Evolutionary conservation across 2,113 vertebrate genomes (phyloP).

Genomic region (Columbina picui): DNA sequence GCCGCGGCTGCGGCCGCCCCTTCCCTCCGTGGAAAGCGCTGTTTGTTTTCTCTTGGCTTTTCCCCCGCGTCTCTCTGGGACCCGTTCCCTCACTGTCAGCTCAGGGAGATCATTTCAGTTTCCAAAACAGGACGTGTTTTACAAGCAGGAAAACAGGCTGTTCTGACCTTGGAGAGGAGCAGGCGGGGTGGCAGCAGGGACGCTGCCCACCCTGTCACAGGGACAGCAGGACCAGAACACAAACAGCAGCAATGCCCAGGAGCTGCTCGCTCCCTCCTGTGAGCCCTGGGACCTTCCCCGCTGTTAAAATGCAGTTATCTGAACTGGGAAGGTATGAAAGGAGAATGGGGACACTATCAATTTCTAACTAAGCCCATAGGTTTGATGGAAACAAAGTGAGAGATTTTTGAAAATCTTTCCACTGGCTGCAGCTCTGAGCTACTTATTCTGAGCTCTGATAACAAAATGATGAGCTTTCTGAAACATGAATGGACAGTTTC

Average conservation of each 20-base stretch:
- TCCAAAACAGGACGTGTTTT: conserved; percentile 48
- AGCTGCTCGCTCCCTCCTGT: not conserved
- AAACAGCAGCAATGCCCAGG: not conserved
- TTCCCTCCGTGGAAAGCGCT: not conserved
- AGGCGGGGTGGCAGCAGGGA: not conserved
- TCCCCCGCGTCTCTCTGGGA: not conserved
- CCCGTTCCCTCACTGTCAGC: not conserved
- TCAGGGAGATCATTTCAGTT: not conserved
- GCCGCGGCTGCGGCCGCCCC: not conserved
- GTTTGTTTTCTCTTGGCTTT: not conserved
- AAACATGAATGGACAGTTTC: conserved; percentile 48
- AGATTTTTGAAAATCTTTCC: conserved; percentile 39
- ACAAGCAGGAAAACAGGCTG: not conserved
- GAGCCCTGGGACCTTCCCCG: not conserved
- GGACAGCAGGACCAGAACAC: not conserved
- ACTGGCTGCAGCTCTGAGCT: conserved; percentile 56
- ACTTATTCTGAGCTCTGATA: conserved; percentile 57
- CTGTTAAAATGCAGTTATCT: not conserved
- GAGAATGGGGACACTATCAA: not conserved
- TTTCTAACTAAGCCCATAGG: conserved; percentile 20
- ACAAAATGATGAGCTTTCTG: conserved; percentile 7
- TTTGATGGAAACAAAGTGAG: conserved; percentile 39
- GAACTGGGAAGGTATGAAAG: not conserved
- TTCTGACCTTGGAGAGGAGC: not conserved
- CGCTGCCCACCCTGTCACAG: not conserved